Conservation (phyloP, 2,797 vertebrate genomes). For the Syndactyla subalaris region DNA sequence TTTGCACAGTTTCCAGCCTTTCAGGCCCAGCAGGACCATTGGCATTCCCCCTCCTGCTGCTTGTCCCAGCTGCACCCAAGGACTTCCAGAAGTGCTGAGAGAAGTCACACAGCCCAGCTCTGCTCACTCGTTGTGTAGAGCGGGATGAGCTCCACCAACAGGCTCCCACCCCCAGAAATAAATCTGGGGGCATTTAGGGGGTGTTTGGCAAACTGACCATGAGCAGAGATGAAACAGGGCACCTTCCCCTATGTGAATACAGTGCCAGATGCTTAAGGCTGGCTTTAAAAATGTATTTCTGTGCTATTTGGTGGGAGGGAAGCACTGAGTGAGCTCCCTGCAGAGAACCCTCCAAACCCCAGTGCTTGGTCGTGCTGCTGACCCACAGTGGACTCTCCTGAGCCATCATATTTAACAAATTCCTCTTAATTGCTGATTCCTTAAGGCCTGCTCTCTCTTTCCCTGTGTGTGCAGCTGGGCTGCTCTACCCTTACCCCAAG, state of each 20-base stretch:
- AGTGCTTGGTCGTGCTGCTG: neutral
- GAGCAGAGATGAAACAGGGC: neutral
- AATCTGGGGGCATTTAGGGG: neutral
- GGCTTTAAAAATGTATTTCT: neutral
- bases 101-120: neutral
- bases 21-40: neutral
- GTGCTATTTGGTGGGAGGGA: neutral
- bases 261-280: neutral
- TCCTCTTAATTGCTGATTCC: neutral
- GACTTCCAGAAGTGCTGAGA: neutral
- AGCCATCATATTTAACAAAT: neutral
- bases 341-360: neutral
- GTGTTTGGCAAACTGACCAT: neutral
- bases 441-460: neutral
- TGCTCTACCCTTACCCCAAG: slow-evolving; percentile 89
- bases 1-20: neutral
- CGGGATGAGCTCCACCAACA: neutral
- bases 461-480: slow-evolving; percentile 80
- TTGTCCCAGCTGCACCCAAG: neutral
- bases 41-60: neutral
- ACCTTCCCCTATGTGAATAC: neutral
- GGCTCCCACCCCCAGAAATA: neutral
- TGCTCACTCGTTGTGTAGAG: neutral
- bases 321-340: neutral
- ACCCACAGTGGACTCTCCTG: neutral